These are phyloP conservation scores for Thunnus albacares DNA, from an alignment of 2,797 vertebrate genomes.

Conservation along the genomic window DNA sequence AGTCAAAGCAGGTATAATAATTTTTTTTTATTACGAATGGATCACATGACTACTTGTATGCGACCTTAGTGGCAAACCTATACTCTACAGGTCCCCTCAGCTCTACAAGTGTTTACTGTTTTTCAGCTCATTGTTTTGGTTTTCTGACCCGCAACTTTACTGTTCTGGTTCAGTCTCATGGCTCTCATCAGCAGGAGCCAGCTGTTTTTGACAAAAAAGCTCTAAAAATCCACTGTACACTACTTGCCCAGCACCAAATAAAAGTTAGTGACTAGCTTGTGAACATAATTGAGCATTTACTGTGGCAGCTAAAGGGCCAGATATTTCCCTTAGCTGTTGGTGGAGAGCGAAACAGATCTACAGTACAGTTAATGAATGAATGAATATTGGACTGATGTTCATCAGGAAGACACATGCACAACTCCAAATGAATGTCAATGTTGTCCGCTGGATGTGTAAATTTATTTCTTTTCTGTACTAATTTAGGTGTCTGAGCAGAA, in stretches of 20 bases:
- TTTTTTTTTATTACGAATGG: not conserved
- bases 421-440: not conserved
- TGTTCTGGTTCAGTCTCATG: not conserved
- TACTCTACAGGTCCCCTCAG: not conserved
- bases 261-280: no score
- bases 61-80: not conserved
- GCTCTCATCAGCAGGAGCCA: not conserved
- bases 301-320: no score
- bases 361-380: not conserved
- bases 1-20: constrained; percentile 14
- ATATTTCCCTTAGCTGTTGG: not conserved
- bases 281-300: no score
- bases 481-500: constrained; percentile 37
- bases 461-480: constrained; percentile 2
- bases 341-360: not conserved
- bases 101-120: not conserved
- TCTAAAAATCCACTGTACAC: no score
- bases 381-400: not conserved
- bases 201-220: no score
- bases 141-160: not conserved
- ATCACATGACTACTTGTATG: constrained; percentile 2
- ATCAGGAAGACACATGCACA: not conserved
- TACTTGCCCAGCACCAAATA: no score
- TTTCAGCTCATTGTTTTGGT: not conserved
- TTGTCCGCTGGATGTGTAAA: not conserved